A percentile compares a stretch with the other conserved stretches of the same genome.
phyloP scores from a whole-genome alignment of 2,797 vertebrate species.

The Capromys pilorides region DNA sequence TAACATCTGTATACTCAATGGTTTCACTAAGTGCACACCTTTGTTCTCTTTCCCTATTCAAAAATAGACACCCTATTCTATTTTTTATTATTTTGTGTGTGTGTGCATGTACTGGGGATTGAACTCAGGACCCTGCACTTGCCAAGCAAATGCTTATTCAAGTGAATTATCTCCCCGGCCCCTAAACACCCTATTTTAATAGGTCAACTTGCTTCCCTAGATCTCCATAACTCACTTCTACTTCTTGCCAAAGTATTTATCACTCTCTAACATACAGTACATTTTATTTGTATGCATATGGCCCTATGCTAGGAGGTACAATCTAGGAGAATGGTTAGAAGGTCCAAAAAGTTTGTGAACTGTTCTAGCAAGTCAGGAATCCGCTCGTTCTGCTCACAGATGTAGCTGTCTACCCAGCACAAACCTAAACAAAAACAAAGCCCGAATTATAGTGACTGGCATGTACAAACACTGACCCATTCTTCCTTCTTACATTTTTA shows the following conservation, averaged over 20 bases:
- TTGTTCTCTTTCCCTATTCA: neutral
- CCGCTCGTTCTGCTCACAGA: conserved; percentile 22
- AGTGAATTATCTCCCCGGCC: no score
- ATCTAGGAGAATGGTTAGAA: neutral
- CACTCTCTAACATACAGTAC: neutral
- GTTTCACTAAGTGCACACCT: neutral
- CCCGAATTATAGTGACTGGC: neutral
- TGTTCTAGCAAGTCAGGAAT: neutral
- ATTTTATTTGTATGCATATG: conserved; percentile 16
- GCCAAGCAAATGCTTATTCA: no score
- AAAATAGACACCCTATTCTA: neutral
- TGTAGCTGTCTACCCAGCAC: neutral
- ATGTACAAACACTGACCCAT: neutral
- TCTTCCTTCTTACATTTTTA: conserved; percentile 36
- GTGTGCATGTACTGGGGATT: no score
- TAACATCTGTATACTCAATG: neutral
- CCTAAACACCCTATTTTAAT: no score
- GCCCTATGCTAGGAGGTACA: neutral
- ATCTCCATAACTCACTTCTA: neutral
- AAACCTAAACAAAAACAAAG: neutral
- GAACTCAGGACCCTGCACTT: no score
- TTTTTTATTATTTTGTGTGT: no score
- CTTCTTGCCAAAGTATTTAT: conserved; percentile 41
- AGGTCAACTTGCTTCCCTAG: neutral
- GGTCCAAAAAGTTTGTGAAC: neutral